Conservation (phyloP, 2,888 invertebrate species). For the Eupeodes luniger region DNA sequence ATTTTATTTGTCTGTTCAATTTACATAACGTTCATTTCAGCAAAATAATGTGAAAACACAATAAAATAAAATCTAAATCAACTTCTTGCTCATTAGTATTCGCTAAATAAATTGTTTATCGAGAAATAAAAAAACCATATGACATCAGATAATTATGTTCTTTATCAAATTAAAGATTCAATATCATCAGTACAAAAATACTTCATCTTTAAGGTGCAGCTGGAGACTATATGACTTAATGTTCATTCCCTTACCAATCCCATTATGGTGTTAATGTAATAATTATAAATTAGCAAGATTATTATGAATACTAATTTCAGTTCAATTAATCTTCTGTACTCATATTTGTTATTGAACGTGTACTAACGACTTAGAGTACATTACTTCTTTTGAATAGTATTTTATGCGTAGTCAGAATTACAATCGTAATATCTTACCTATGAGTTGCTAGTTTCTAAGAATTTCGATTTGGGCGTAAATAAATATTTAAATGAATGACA, state of each 20-base stretch:
- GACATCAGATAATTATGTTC: neutral
- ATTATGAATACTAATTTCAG: constrained; percentile 44
- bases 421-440: neutral
- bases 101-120: neutral
- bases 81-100: neutral
- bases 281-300: neutral
- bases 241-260: neutral
- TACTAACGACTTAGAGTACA: neutral
- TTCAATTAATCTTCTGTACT: constrained; percentile 4
- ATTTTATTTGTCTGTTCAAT: neutral
- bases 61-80: neutral
- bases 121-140: neutral
- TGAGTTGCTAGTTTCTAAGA: neutral
- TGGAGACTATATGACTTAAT: neutral
- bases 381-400: neutral
- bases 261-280: neutral
- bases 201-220: constrained; percentile 3
- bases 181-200: neutral
- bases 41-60: neutral
- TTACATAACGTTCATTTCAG: constrained; percentile 1
- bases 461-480: neutral
- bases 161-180: neutral
- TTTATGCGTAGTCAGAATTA: constrained; percentile 3
- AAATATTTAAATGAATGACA: constrained; percentile 40
- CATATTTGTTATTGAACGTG: constrained; percentile 7